Percentiles rank a stretch among this genome's conserved stretches.
These are phyloP conservation scores for Lasioglossum baleicum DNA, from an alignment of 1,140 invertebrate species.

Conservation along the genomic window DNA sequence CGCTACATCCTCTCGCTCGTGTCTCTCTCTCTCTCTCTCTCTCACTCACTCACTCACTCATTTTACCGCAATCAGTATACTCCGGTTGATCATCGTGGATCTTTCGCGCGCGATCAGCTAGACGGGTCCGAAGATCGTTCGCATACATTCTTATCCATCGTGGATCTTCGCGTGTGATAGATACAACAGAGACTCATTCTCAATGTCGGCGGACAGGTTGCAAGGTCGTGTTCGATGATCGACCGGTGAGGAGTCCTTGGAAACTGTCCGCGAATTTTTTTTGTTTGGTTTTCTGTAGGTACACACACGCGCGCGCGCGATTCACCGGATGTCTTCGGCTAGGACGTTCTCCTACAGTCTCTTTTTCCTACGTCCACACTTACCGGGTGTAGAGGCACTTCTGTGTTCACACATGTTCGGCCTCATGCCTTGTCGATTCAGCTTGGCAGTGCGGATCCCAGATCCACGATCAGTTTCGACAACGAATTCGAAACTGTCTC, in stretches of 20 bases:
- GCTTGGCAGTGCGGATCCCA: constrained; percentile 25
- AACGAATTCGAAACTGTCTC: too few relatives aligned
- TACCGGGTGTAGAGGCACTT: constrained; percentile 68
- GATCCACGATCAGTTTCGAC: constrained; percentile 9
- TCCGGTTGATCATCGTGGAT: too few relatives aligned
- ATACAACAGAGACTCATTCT: constrained; percentile 7
- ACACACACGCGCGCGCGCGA: constrained; percentile 31
- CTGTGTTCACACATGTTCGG: constrained; percentile 73
- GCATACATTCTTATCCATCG: neutral
- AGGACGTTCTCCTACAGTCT: neutral
- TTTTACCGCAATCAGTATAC: too few relatives aligned
- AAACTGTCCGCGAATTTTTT: constrained; percentile 56
- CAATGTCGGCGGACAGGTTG: constrained; percentile 48
- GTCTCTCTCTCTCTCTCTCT: neutral
- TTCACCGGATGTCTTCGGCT: constrained; percentile 30
- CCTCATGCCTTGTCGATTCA: constrained; percentile 61
- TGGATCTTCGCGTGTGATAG: constrained; percentile 13
- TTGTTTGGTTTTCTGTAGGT: neutral
- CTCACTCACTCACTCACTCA: too few relatives aligned
- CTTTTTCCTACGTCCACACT: neutral
- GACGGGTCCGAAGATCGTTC: too few relatives aligned
- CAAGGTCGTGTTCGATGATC: constrained; percentile 37
- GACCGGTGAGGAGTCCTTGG: constrained; percentile 46
- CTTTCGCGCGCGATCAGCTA: too few relatives aligned
- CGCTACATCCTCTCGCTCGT: neutral